These are phyloP conservation scores for Gadus macrocephalus DNA, from an alignment of 2,113 vertebrate genomes.

Conservation along the genomic window DNA sequence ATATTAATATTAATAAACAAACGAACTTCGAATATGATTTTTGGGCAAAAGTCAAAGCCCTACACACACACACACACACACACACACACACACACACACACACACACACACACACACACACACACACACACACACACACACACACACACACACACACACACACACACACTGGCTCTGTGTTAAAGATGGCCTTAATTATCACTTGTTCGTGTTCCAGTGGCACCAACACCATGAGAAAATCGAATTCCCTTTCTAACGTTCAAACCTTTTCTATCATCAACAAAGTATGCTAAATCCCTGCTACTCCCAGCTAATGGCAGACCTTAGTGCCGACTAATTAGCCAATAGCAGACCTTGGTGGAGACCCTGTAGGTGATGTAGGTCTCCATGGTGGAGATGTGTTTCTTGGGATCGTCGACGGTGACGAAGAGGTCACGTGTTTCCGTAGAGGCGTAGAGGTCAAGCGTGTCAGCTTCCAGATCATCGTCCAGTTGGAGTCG, in stretches of 20 bases:
- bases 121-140: neutral
- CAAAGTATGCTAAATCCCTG: too few species aligned
- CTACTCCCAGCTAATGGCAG: too few species aligned
- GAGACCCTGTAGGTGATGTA: slow-evolving; percentile 96
- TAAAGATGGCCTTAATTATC: slow-evolving; percentile 37
- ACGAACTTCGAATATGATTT: too few species aligned
- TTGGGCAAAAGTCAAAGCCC: too few species aligned
- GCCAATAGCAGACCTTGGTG: slow-evolving; percentile 80
- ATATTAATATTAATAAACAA: too few species aligned
- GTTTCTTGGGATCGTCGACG: slow-evolving; percentile 96
- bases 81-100: neutral
- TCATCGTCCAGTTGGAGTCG: slow-evolving; percentile 92
- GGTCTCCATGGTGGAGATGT: slow-evolving; percentile 97
- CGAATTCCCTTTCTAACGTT: too few species aligned
- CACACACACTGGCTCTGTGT: slow-evolving; percentile 3
- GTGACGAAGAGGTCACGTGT: slow-evolving; percentile 95
- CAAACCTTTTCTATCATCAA: too few species aligned
- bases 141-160: neutral
- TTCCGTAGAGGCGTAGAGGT: slow-evolving; percentile 80
- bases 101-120: slow-evolving; percentile 1
- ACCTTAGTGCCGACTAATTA: too few species aligned
- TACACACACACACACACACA: neutral
- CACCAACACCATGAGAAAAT: too few species aligned
- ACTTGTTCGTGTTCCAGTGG: slow-evolving; percentile 9
- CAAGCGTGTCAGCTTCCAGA: slow-evolving; percentile 82